Evolutionary conservation across 2,888 invertebrate genomes (phyloP), one percentile per base, ranked within the genome.

Genomic region (Lucinisca nassula): DNA sequence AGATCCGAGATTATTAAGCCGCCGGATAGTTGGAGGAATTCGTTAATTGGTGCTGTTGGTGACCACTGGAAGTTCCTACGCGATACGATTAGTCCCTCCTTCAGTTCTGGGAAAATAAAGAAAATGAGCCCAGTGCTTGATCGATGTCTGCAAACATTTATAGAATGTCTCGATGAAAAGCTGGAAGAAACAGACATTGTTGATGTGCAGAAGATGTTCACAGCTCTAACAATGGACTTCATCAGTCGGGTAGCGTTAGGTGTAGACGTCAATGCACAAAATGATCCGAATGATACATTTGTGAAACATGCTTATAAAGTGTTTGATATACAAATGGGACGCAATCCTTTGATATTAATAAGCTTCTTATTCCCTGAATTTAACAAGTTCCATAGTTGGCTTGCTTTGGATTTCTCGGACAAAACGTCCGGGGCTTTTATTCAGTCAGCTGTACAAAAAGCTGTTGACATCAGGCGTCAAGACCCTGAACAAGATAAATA

Each of bases 161-260:
- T 84, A 14, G 61, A 85, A n/a, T 74, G 82, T 30, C 27, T 89
- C 17, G 81, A 87, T 17, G 21, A 67, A 17, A 40, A 78, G 24
- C 49, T 79, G 10, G 61, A 79, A 6, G 21, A 27, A 21, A 35
- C 77, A 0, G 70, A 70, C n/a, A 81, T 81, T 30, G 49, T 90
- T 10, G 90, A 91, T 8, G 80, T 90, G 30, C 79, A 81, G 14
- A 79, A 74, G 79, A 73, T 77, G 51, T 86, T 78, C 35, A 76
- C 32, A 30, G 88, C 84, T 37, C 32, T 86, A 35, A 85, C 92
- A 2, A 89, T 93, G 90, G 93, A 93, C 80, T 81, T 91, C 0
- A 84, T 93, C 4, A 88, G 88, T 24, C 86, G 85, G 27, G 80
- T 85, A 21, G 85, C 90, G 12, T 91, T 93, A 76, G 92, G 93